phyloP scores from a whole-genome alignment of 2,113 vertebrate genomes.

The Petromus typicus region DNA sequence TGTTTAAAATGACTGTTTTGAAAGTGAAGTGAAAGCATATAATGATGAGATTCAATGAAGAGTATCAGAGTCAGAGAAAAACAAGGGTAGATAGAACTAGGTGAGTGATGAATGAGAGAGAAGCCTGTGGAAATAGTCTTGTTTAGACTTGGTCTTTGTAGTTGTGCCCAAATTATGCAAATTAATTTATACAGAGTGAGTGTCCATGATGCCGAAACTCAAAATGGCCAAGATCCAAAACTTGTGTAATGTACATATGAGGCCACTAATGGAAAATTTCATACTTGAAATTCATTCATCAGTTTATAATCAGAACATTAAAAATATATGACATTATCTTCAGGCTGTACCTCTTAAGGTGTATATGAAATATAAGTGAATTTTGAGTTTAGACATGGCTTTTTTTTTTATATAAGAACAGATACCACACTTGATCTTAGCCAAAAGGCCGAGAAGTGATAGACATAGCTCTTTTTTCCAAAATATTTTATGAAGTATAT shows the following conservation, averaged over 20 bases:
- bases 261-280: neutral
- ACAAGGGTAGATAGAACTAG: neutral
- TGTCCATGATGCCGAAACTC: neutral
- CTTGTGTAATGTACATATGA: neutral
- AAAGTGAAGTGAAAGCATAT: neutral
- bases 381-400: neutral
- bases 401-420: too few relatives aligned
- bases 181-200: neutral
- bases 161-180: neutral
- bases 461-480: neutral
- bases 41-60: neutral
- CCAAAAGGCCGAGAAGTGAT: too few relatives aligned
- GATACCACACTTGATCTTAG: too few relatives aligned
- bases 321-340: neutral
- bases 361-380: neutral
- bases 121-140: neutral
- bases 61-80: neutral
- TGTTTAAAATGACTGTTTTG: constrained; percentile 25
- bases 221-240: neutral
- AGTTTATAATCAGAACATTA: neutral
- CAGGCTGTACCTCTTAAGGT: neutral
- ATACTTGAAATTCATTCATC: neutral
- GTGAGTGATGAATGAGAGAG: too few relatives aligned
- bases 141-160: too few relatives aligned
- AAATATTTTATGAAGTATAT: neutral